phyloP scores from a whole-genome alignment of 2,113 vertebrate species.

The Mystacornis crossleyi region DNA sequence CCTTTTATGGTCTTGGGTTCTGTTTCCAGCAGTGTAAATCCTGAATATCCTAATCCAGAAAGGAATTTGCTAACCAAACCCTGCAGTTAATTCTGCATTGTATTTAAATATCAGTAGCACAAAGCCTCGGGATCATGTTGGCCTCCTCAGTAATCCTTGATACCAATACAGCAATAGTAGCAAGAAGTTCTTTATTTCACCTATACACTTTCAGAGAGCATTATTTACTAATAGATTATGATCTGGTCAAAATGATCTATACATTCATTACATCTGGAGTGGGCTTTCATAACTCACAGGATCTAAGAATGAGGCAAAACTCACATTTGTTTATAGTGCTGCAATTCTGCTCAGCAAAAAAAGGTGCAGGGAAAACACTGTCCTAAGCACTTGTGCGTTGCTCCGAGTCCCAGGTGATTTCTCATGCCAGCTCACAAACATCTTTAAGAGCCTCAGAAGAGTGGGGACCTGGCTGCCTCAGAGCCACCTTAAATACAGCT shows the following conservation, averaged over 20 bases:
- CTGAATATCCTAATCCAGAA: not conserved
- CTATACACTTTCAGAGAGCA: not conserved
- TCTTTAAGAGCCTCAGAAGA: not conserved
- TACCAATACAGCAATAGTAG: not conserved
- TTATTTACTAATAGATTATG: constrained; percentile 56
- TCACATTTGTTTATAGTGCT: constrained; percentile 26
- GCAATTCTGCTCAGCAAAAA: constrained; percentile 26
- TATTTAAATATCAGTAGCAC: not conserved
- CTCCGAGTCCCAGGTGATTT: not conserved
- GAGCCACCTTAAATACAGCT: not conserved
- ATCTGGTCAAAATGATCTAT: constrained; percentile 60
- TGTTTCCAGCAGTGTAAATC: not conserved
- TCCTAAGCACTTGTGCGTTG: constrained; percentile 13
- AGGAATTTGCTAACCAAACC: not conserved
- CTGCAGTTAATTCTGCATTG: not conserved
- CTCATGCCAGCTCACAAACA: not conserved
- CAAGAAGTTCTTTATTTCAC: constrained; percentile 50
- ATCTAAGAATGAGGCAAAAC: constrained; percentile 38
- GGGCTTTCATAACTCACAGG: constrained; percentile 37
- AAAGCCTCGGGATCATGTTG: not conserved
- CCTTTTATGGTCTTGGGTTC: not conserved
- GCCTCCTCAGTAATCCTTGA: not conserved
- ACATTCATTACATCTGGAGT: constrained; percentile 41
- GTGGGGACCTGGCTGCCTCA: not conserved
- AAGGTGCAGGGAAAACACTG: constrained; percentile 18